These are phyloP conservation scores for Apteryx mantelli DNA, from an alignment of 2,113 vertebrate species.

Conservation along the genomic window DNA sequence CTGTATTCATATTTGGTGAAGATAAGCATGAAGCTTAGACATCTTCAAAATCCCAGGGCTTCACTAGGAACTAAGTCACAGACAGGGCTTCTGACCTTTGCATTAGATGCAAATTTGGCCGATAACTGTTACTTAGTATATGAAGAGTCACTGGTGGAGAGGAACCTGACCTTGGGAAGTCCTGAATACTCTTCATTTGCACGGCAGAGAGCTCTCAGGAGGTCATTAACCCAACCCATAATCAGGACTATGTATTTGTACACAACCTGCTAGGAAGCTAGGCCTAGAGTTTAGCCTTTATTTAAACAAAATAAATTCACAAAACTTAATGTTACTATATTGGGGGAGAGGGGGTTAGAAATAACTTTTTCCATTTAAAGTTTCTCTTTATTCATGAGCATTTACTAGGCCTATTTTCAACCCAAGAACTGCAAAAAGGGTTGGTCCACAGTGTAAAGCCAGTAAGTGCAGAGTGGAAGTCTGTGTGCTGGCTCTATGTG, in stretches of 20 bases:
- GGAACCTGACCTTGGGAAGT: background rate
- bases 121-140: background rate
- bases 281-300: too few species aligned
- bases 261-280: too few species aligned
- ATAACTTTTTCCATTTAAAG: background rate
- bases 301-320: too few species aligned
- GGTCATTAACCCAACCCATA: background rate
- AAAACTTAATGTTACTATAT: background rate
- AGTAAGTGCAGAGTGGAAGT: background rate
- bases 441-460: background rate
- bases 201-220: background rate
- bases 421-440: background rate
- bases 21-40: background rate
- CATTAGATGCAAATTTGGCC: background rate
- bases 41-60: background rate
- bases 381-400: background rate
- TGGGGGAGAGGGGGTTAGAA: background rate
- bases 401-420: background rate
- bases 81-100: background rate
- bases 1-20: rapidly evolving
- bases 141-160: background rate
- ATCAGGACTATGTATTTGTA: background rate
- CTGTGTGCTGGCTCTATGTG: too few species aligned
- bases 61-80: background rate
- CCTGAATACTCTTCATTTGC: background rate